Percentiles rank a stretch among this genome's conserved stretches.
These are phyloP conservation scores for Platypus cylindrus DNA, from an alignment of 2,888 invertebrate genomes.

Conservation along the genomic window DNA sequence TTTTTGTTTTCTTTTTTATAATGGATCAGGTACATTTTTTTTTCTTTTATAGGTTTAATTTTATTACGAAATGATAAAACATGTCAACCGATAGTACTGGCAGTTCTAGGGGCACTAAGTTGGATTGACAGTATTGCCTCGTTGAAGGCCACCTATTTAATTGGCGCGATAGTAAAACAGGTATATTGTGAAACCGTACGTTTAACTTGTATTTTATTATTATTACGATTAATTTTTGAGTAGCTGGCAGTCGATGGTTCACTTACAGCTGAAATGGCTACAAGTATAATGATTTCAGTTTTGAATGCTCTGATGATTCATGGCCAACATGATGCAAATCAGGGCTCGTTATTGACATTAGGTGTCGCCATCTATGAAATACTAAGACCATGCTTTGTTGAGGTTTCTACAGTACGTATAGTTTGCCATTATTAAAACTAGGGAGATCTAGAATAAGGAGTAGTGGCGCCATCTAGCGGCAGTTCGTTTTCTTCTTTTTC, in stretches of 20 bases:
- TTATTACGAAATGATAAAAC: slow-evolving; percentile 54
- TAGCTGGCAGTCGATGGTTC: slow-evolving; percentile 25
- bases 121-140: slow-evolving; percentile 82
- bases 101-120: slow-evolving; percentile 53
- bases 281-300: slow-evolving; percentile 63
- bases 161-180: slow-evolving; percentile 26
- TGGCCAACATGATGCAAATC: slow-evolving; percentile 84
- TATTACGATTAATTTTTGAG: slow-evolving; percentile 1
- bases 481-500: too few species aligned
- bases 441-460: too few species aligned
- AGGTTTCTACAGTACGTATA: slow-evolving; percentile 40
- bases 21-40: neutral
- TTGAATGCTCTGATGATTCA: slow-evolving; percentile 63
- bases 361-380: slow-evolving; percentile 80
- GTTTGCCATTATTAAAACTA: neutral
- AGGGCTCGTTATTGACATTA: slow-evolving; percentile 63
- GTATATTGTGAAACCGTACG: slow-evolving; percentile 7
- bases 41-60: slow-evolving; percentile 45
- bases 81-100: slow-evolving; percentile 50
- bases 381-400: slow-evolving; percentile 62
- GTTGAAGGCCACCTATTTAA: slow-evolving; percentile 63
- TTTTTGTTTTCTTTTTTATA: slow-evolving; percentile 29
- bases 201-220: slow-evolving; percentile 1
- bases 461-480: too few species aligned
- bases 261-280: slow-evolving; percentile 53